A percentile compares a stretch with the other conserved stretches of the same genome.
phyloP scores from a whole-genome alignment of 2,113 vertebrate genomes.

The Sterrhoptilus dennistouni region DNA sequence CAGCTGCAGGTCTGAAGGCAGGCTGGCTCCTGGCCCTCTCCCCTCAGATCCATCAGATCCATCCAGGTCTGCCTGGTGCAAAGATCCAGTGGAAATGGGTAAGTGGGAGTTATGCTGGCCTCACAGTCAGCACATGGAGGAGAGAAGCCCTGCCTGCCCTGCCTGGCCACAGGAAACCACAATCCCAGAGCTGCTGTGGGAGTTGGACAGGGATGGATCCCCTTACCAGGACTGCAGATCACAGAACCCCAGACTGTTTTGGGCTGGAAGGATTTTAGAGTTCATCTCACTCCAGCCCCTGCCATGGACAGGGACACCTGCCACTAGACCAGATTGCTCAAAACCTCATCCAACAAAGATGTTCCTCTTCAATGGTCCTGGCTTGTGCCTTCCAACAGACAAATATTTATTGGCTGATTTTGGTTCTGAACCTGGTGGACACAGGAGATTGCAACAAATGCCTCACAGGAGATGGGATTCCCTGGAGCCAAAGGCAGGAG shows the following conservation, averaged over 20 bases:
- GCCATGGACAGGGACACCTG: background rate
- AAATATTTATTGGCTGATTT: background rate
- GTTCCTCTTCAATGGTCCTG: background rate
- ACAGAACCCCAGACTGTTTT: background rate
- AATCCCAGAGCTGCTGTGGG: background rate
- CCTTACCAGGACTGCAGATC: background rate
- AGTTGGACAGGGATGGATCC: background rate
- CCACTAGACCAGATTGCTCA: background rate
- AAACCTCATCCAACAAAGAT: background rate
- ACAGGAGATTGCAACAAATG: background rate
- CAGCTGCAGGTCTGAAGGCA: background rate
- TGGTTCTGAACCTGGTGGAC: background rate
- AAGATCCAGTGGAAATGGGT: background rate
- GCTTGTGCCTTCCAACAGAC: background rate
- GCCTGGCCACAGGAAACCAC: background rate
- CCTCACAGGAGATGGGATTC: background rate
- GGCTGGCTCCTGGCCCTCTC: background rate
- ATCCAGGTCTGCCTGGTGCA: background rate
- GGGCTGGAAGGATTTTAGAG: background rate
- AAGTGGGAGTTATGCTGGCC: background rate
- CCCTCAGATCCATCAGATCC: background rate
- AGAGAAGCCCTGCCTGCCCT: background rate
- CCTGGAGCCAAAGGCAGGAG: background rate
- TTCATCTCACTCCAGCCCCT: background rate
- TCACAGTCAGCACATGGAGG: accelerated